Evolutionary conservation across 2,113 vertebrate species (phyloP).

Genomic region (Amia ocellicauda): DNA sequence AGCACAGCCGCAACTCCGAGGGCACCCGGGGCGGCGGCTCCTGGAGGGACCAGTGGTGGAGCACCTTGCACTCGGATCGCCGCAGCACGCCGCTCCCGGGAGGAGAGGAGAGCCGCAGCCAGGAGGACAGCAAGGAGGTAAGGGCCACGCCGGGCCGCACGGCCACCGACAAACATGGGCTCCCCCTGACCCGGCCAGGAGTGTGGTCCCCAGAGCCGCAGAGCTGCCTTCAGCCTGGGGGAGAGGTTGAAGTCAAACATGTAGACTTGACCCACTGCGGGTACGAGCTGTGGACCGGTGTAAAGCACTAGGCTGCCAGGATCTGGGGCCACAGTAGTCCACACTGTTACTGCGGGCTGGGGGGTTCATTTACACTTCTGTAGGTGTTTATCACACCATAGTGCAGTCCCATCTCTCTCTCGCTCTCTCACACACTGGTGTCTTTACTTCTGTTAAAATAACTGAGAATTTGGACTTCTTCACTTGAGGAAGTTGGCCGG

Average conservation of each 20-base stretch:
- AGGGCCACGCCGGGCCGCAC: slow-evolving; percentile 29
- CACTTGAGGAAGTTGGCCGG: background rate
- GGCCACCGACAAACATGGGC: background rate
- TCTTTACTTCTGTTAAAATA: slow-evolving; percentile 4
- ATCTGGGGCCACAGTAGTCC: no score
- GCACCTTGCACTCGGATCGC: slow-evolving; percentile 75
- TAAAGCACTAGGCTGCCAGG: no score
- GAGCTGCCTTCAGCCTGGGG: no score
- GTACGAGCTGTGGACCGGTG: no score
- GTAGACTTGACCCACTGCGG: no score
- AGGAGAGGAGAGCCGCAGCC: slow-evolving; percentile 69
- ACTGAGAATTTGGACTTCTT: slow-evolving; percentile 27
- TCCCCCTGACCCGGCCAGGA: background rate
- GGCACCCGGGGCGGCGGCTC: slow-evolving; percentile 62
- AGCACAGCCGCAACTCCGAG: slow-evolving; percentile 72
- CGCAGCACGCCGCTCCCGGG: slow-evolving; percentile 61
- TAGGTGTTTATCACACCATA: no score
- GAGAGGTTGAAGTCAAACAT: no score
- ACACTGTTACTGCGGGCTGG: no score
- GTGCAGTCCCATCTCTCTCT: background rate
- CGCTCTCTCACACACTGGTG: background rate
- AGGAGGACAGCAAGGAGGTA: slow-evolving; percentile 75
- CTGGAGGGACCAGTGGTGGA: slow-evolving; percentile 96
- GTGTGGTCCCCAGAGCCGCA: no score
- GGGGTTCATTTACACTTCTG: no score